These are phyloP conservation scores for Adineta ricciae DNA, from an alignment of 2,888 invertebrate species.

Conservation along the genomic window DNA sequence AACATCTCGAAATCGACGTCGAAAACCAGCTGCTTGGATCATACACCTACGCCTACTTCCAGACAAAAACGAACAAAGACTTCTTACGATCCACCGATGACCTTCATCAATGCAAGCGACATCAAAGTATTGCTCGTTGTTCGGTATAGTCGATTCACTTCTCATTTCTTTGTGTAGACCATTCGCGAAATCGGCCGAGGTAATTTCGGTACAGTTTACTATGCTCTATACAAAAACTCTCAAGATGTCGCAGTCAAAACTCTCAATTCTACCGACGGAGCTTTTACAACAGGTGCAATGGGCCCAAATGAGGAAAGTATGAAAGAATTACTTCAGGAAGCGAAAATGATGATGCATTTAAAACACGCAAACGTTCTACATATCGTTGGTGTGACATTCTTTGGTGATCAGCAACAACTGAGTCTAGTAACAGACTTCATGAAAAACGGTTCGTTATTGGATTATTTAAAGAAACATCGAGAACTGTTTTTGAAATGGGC, in stretches of 20 bases:
- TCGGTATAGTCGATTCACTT: too few species aligned
- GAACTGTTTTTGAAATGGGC: constrained; percentile 87
- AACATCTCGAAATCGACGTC: background rate
- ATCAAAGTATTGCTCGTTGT: background rate
- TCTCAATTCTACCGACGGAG: background rate
- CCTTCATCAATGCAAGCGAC: background rate
- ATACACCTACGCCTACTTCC: background rate
- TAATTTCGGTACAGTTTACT: background rate
- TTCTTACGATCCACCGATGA: background rate
- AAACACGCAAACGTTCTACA: background rate
- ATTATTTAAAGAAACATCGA: constrained; percentile 88
- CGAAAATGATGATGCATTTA: background rate
- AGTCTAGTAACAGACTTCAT: constrained; percentile 55
- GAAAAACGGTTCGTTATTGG: constrained; percentile 94
- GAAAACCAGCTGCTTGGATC: background rate
- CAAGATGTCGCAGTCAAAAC: background rate
- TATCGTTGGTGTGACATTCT: background rate
- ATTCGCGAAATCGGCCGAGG: background rate
- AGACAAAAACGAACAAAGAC: background rate
- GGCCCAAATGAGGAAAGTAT: background rate
- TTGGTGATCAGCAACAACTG: constrained; percentile 18
- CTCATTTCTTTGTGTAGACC: background rate
- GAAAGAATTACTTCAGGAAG: background rate
- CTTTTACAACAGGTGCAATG: background rate
- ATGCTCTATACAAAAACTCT: background rate